Evolutionary conservation across 2,888 invertebrate species (phyloP).

Genomic region (Clepsis dumicolana): DNA sequence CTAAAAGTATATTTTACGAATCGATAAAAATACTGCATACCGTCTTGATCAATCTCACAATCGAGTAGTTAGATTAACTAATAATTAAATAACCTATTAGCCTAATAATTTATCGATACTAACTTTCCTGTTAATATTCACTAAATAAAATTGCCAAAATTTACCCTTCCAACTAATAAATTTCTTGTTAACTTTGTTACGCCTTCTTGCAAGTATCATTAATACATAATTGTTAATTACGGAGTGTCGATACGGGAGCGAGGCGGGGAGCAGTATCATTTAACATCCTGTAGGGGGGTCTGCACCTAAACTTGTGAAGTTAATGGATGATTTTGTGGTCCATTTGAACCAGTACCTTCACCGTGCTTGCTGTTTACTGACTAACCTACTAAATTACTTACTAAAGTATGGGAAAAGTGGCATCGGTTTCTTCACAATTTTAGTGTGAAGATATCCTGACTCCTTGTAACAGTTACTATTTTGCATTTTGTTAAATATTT

Average conservation of each 20-base stretch:
- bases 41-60: conserved; percentile 68
- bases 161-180: conserved; percentile 68
- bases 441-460: conserved; percentile 53
- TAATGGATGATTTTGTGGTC: neutral
- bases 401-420: neutral
- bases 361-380: neutral
- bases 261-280: conserved; percentile 16
- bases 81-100: conserved; percentile 60
- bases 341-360: neutral
- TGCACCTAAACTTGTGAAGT: conserved; percentile 29
- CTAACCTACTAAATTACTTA: neutral
- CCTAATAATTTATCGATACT: conserved; percentile 63
- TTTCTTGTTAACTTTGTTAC: conserved; percentile 74
- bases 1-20: conserved; percentile 33
- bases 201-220: conserved; percentile 56
- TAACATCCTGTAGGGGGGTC: conserved; percentile 23
- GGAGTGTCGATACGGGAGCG: conserved; percentile 54
- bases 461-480: conserved; percentile 77
- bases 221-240: conserved; percentile 52
- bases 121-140: conserved; percentile 67
- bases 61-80: conserved; percentile 70
- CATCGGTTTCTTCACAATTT: conserved; percentile 21
- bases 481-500: conserved; percentile 83
- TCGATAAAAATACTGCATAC: conserved; percentile 42
- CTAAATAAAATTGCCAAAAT: conserved; percentile 75